phyloP scores from a whole-genome alignment of 1,140 invertebrate species.

The Drosophila ironensis region DNA sequence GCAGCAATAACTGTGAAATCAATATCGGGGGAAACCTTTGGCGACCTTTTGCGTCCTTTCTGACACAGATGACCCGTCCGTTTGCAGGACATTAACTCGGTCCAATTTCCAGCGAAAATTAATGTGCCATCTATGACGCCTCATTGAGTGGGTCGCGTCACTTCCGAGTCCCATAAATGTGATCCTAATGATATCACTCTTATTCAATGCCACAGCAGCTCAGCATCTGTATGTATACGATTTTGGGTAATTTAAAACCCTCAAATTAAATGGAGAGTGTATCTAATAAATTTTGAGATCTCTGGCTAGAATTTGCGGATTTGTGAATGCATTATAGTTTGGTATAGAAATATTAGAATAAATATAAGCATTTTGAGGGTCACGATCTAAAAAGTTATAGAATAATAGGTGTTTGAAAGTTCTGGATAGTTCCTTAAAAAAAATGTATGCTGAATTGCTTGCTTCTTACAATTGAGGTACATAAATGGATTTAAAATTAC shows the following conservation, averaged over 20 bases:
- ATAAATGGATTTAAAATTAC: too few species aligned
- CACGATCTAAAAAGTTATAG: too few species aligned
- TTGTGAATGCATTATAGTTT: too few species aligned
- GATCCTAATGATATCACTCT: conserved; percentile 52
- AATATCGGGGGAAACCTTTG: conserved; percentile 47
- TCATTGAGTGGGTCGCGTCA: conserved; percentile 40
- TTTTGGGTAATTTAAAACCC: neutral
- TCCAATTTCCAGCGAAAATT: conserved; percentile 34
- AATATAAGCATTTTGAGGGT: neutral
- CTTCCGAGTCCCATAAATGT: conserved; percentile 39
- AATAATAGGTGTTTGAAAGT: too few species aligned
- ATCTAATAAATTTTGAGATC: too few species aligned
- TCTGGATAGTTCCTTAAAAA: too few species aligned
- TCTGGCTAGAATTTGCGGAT: too few species aligned
- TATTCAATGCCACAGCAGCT: neutral
- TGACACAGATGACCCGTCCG: conserved; percentile 56
- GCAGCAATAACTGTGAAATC: conserved; percentile 59
- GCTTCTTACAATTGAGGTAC: too few species aligned
- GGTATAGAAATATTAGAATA: too few species aligned
- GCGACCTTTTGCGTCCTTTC: conserved; percentile 29
- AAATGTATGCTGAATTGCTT: too few species aligned
- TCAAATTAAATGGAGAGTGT: too few species aligned
- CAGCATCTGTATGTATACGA: neutral
- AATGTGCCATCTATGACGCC: conserved; percentile 49
- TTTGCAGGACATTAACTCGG: conserved; percentile 44